Conservation (phyloP, 2,888 invertebrate genomes). For the Cephonodes hylas region DNA sequence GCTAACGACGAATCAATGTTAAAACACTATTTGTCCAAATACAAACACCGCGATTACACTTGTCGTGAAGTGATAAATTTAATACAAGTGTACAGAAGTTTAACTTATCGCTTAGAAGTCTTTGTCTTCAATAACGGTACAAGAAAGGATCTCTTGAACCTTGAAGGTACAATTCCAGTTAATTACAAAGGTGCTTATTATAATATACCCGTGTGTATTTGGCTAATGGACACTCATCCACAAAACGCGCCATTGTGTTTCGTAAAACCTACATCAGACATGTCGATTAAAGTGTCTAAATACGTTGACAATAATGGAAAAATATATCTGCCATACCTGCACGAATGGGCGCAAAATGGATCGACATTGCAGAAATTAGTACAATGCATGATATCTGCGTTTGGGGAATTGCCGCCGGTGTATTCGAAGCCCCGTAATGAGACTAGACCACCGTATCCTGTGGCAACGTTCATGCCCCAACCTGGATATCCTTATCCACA, state of each 20-base stretch:
- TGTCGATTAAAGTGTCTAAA: conserved; percentile 97
- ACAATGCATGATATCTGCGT: conserved; percentile 94
- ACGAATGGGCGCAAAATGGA: conserved; percentile 92
- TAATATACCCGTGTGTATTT: conserved; percentile 98
- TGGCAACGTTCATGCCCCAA: conserved; percentile 68
- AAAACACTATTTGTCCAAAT: conserved; percentile 67
- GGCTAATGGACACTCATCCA: conserved; percentile 98
- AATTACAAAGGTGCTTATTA: conserved; percentile 93
- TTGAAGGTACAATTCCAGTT: conserved; percentile 96
- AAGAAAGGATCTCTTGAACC: conserved; percentile 88
- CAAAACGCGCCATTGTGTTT: conserved; percentile 97
- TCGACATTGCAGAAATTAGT: conserved; percentile 95
- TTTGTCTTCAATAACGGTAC: conserved; percentile 94
- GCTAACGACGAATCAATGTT: conserved; percentile 68
- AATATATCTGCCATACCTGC: conserved; percentile 97
- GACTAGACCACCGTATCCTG: conserved; percentile 82
- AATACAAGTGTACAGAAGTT: conserved; percentile 69
- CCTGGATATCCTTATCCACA: conserved; percentile 72
- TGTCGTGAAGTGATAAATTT: conserved; percentile 70
- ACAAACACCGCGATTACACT: conserved; percentile 72
- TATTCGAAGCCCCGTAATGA: conserved; percentile 86
- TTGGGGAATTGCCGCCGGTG: conserved; percentile 98
- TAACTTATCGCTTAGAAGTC: conserved; percentile 71
- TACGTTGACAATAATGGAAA: conserved; percentile 97
- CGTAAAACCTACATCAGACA: conserved; percentile 96